Evolutionary conservation across 92 coral and sea anemone species (phyloP).

Genomic region (Actinernus sp.): DNA sequence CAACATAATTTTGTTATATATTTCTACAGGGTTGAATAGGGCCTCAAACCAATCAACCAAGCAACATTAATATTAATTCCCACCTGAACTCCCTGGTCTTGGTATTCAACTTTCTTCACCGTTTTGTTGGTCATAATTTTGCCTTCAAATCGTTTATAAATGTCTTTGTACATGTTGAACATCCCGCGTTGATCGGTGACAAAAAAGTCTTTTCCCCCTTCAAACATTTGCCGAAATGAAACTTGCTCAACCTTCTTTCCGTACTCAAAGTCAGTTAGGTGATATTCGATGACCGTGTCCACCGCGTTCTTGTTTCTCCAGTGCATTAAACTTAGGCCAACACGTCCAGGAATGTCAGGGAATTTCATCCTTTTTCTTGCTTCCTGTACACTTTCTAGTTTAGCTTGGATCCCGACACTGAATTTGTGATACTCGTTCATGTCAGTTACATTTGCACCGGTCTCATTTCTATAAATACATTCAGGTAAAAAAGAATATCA

Average conservation of each 20-base stretch:
- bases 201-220: constrained; percentile 38
- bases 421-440: not conserved
- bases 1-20: too few species aligned
- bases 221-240: constrained; percentile 22
- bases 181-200: constrained; percentile 60
- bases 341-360: constrained; percentile 36
- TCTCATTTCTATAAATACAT: constrained; percentile 39
- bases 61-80: too few species aligned
- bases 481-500: too few species aligned
- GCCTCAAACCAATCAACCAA: too few species aligned
- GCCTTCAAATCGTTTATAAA: constrained; percentile 41
- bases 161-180: constrained; percentile 31
- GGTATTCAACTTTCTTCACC: constrained; percentile 40
- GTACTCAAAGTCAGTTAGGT: constrained; percentile 50
- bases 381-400: constrained; percentile 23
- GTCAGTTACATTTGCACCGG: constrained; percentile 59
- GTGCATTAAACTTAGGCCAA: constrained; percentile 39
- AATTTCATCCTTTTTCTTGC: constrained; percentile 1
- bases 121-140: constrained; percentile 38
- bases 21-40: too few species aligned
- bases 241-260: constrained; percentile 26
- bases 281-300: constrained; percentile 38
- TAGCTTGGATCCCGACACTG: not conserved
- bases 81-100: constrained; percentile 38
- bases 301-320: constrained; percentile 47